A percentile compares a stretch with the other conserved stretches of the same genome.
These are phyloP conservation scores for Dendrocopos noguchii DNA, from an alignment of 2,113 vertebrate genomes.

Conservation along the genomic window DNA sequence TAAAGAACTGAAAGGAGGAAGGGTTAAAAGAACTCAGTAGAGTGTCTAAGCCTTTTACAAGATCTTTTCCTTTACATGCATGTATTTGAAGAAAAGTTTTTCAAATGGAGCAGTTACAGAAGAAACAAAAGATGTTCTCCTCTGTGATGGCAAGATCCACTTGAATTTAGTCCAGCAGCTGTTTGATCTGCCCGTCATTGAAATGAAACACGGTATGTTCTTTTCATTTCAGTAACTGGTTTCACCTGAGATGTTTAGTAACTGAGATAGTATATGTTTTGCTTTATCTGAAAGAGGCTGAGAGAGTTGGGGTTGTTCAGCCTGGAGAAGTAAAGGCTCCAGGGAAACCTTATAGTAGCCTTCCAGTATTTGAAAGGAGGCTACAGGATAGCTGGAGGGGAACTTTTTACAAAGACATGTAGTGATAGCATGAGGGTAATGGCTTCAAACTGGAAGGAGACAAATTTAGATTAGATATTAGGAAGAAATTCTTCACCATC, in stretches of 20 bases:
- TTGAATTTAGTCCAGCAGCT: slow-evolving; percentile 83
- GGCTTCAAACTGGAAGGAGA: too few species aligned
- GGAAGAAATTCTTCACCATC: too few species aligned
- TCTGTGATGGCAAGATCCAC: slow-evolving; percentile 86
- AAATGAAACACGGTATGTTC: slow-evolving; percentile 88
- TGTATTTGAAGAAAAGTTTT: slow-evolving; percentile 79
- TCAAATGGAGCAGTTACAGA: slow-evolving; percentile 86
- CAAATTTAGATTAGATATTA: too few species aligned
- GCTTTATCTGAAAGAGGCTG: background rate
- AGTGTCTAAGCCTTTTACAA: slow-evolving; percentile 21
- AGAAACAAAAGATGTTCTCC: slow-evolving; percentile 85
- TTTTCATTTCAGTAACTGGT: background rate
- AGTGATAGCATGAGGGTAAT: too few species aligned
- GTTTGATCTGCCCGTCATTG: slow-evolving; percentile 82
- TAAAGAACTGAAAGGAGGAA: background rate
- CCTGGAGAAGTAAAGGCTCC: too few species aligned
- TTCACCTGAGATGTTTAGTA: background rate
- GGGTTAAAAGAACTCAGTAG: background rate
- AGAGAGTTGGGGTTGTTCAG: too few species aligned
- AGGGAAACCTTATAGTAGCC: too few species aligned
- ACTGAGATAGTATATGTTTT: background rate
- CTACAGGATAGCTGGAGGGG: too few species aligned
- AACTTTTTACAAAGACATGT: too few species aligned
- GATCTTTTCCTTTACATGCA: slow-evolving; percentile 47
- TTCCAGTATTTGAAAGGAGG: too few species aligned